phyloP scores from a whole-genome alignment of 2,888 invertebrate genomes.

The Lymantria monacha region DNA sequence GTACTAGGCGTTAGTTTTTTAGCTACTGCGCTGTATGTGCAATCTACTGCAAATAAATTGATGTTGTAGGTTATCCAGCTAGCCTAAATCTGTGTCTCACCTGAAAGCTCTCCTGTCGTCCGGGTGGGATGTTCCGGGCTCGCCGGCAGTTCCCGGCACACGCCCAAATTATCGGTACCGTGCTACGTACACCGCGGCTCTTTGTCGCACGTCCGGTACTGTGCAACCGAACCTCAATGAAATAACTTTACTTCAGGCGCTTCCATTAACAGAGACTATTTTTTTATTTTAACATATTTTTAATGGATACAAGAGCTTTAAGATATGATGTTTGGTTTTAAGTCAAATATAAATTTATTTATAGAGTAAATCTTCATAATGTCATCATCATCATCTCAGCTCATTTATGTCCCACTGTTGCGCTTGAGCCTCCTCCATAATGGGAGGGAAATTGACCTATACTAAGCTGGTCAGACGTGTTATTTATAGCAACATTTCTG shows the following conservation, averaged over 20 bases:
- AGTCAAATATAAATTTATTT: too few species aligned
- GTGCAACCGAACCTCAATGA: slow-evolving; percentile 10
- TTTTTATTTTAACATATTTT: neutral
- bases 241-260: slow-evolving; percentile 18
- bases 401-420: too few species aligned
- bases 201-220: slow-evolving; percentile 20
- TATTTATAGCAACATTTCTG: too few species aligned
- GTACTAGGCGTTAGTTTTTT: neutral
- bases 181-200: slow-evolving; percentile 28
- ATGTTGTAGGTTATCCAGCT: slow-evolving; percentile 11
- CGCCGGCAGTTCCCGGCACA: slow-evolving; percentile 32
- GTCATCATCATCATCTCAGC: too few species aligned
- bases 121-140: slow-evolving; percentile 28
- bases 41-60: too few species aligned
- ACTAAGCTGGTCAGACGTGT: too few species aligned
- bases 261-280: slow-evolving; percentile 10
- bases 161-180: slow-evolving; percentile 29
- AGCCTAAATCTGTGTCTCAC: slow-evolving; percentile 1
- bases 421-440: too few species aligned
- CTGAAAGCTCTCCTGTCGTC: slow-evolving; percentile 22
- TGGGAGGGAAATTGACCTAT: too few species aligned
- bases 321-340: too few species aligned
- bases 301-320: too few species aligned
- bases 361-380: too few species aligned
- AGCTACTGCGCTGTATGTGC: too few species aligned